Conservation (phyloP, 2,888 invertebrate species). For the Caenorhabditis sinica region DNA sequence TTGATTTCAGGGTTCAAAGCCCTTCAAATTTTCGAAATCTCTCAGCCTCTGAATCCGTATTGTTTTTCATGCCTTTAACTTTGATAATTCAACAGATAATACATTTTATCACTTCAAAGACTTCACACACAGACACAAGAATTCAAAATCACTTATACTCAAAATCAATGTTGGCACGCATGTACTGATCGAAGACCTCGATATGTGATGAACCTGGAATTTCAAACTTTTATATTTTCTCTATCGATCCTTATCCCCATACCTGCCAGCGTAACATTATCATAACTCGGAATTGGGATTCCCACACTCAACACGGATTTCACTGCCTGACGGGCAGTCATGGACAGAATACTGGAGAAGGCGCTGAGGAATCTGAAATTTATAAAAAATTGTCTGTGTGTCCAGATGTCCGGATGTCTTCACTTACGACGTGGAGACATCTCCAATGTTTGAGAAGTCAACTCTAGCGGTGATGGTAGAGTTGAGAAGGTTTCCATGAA, state of each 20-base stretch:
- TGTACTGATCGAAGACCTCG: slow-evolving; percentile 64
- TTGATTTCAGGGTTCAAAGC: no score
- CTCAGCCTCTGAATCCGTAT: no score
- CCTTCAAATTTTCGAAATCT: no score
- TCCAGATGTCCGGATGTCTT: neutral
- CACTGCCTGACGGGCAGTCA: slow-evolving; percentile 71
- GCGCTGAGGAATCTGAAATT: slow-evolving; percentile 72
- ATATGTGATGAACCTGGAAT: slow-evolving; percentile 65
- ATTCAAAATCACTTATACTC: slow-evolving; percentile 38
- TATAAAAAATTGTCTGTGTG: neutral
- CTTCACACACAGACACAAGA: no score
- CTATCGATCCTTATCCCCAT: neutral
- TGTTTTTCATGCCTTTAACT: no score
- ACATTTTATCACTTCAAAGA: no score
- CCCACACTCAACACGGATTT: slow-evolving; percentile 73
- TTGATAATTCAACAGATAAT: no score
- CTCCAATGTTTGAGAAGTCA: slow-evolving; percentile 76
- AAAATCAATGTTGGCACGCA: slow-evolving; percentile 70
- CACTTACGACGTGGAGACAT: slow-evolving; percentile 70
- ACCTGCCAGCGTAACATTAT: slow-evolving; percentile 78
- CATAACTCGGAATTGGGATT: slow-evolving; percentile 77
- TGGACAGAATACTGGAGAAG: slow-evolving; percentile 69
- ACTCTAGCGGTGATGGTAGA: slow-evolving; percentile 65
- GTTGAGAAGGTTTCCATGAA: slow-evolving; percentile 72
- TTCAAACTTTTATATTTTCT: slow-evolving; percentile 23